Base-by-base conservation (phyloP, 2,113 vertebrate genomes). In the Pluvianellus socialis region DNA sequence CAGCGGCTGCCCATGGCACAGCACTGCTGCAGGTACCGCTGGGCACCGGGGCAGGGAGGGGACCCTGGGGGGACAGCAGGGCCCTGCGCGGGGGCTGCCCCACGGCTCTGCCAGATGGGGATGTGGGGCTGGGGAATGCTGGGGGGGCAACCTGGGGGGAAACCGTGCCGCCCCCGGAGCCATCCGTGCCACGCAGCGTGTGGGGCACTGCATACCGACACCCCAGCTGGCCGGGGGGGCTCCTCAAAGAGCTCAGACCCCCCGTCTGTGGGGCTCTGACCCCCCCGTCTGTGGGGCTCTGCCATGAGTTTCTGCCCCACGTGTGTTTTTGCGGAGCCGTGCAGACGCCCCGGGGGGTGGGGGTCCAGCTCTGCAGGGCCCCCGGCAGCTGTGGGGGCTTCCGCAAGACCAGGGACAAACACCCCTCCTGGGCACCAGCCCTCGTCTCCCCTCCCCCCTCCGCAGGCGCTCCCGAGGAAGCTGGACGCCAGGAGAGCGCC, bases 391-490 rank as follows among this genome's bases (percentile, higher is more conserved):
- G 0, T 10, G 21, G 42, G 59, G 22, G 12, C 12, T 62, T 18
- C 70, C 16, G 3, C 10, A 18, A 12, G 14, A 5, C 21, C 14
- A 4, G 32, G 35, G 5, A 3, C 4, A 33, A 23, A 21, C 32
- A 2, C 24, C 30, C 26, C 17, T 35, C 33, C 30, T 2, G 7
- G 33, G 42, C 79, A 55, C 85, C 24, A 17, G 90, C 93, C 42
- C 42, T 44, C 32, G 91, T 47, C 45, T 65, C 65, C 75, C 61
- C 76, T 96, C 65, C 77, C 88, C 93, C 88, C 92, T 53, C 85
- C 50, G 9, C 97, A 98, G 98, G 96, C 19, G 20, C 89, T 96
- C 42, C 97, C 88, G 1, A 94, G 92, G 97, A 97, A 92, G 92
- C 92, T 81, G 94, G 95, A 95, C 3, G 8, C 92, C 86, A 91